Percentiles rank a stretch among this genome's conserved stretches.
Evolutionary conservation across 2,113 vertebrate species (phyloP).

Genomic region (Tiliqua scincoides): DNA sequence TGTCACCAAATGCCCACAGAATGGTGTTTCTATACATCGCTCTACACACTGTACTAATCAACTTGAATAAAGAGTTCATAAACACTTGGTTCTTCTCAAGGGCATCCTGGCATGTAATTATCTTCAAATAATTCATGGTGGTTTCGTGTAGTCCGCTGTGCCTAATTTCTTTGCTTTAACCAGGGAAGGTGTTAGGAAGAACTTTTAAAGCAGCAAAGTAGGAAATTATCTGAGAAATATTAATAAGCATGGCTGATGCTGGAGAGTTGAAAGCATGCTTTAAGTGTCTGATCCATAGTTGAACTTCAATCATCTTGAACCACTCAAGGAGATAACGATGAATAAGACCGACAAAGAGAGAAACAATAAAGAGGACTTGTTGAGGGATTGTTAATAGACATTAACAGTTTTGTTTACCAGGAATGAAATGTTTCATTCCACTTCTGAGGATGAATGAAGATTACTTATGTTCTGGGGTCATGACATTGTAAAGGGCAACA

Average conservation of each 20-base stretch:
- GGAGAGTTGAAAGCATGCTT: constrained; percentile 43
- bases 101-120: constrained; percentile 47
- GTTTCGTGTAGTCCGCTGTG: constrained; percentile 40
- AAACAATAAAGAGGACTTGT: not conserved
- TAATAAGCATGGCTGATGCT: constrained; percentile 46
- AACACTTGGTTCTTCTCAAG: constrained; percentile 55
- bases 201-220: constrained; percentile 49
- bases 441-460: not conserved
- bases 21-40: not conserved
- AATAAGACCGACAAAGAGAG: constrained; percentile 31
- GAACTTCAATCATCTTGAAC: constrained; percentile 39
- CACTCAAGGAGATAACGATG: constrained; percentile 17
- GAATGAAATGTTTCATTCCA: constrained; percentile 32
- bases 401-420: constrained; percentile 29
- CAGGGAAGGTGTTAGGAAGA: constrained; percentile 51
- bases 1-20: constrained; percentile 27
- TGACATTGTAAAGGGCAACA: not conserved
- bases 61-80: constrained; percentile 40
- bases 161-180: not conserved
- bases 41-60: constrained; percentile 41
- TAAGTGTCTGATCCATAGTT: constrained; percentile 62
- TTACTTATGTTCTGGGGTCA: constrained; percentile 1
- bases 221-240: constrained; percentile 58
- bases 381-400: constrained; percentile 22
- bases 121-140: constrained; percentile 55